phyloP scores from a whole-genome alignment of 2,888 invertebrate genomes.

The Fragum fragum region DNA sequence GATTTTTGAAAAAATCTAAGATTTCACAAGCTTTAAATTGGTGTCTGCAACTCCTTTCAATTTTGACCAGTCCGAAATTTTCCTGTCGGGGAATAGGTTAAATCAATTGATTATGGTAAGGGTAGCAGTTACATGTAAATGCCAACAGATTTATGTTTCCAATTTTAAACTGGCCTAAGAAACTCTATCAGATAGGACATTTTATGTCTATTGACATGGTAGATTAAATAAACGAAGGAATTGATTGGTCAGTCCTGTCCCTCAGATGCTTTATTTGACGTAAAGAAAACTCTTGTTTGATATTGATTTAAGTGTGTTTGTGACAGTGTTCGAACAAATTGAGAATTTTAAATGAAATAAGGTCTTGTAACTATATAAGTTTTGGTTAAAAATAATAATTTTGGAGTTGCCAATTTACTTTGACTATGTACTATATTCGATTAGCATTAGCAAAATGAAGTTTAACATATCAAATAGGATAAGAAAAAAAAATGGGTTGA shows the following conservation, averaged over 20 bases:
- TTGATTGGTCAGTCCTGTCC: constrained; percentile 18
- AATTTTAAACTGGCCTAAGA: constrained; percentile 25
- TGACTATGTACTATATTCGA: too few species aligned
- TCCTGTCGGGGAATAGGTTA: too few species aligned
- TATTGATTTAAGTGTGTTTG: constrained; percentile 11
- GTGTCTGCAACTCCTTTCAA: too few species aligned
- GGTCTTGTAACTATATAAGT: too few species aligned
- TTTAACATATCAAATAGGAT: neutral
- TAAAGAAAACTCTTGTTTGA: constrained; percentile 14
- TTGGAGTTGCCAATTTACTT: too few species aligned
- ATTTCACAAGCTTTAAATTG: too few species aligned
- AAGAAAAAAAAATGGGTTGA: neutral
- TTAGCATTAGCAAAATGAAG: too few species aligned
- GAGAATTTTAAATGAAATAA: too few species aligned
- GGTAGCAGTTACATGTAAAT: constrained; percentile 8
- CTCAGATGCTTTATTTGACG: constrained; percentile 2
- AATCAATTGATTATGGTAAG: constrained; percentile 4
- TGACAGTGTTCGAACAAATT: neutral
- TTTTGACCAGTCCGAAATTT: too few species aligned
- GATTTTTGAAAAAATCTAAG: too few species aligned
- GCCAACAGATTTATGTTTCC: constrained; percentile 16
- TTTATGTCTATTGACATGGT: constrained; percentile 21
- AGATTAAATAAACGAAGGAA: constrained; percentile 15
- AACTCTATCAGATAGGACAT: constrained; percentile 8
- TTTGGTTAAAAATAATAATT: too few species aligned